phyloP scores from a whole-genome alignment of 2,888 invertebrate species.

The Lasioglossum pauxillum region DNA sequence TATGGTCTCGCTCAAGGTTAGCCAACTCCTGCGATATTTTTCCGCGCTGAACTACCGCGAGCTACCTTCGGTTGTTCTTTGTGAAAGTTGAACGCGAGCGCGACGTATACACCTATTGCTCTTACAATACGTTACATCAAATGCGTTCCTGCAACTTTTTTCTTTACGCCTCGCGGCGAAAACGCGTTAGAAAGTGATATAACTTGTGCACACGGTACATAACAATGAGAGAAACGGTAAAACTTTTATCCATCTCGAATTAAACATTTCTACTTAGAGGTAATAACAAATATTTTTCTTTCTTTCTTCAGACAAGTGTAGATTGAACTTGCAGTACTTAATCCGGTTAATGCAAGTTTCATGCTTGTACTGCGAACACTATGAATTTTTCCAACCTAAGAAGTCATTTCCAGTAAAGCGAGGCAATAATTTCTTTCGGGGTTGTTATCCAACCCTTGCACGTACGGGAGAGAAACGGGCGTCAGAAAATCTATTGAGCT shows the following conservation, averaged over 20 bases:
- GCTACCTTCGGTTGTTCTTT: neutral
- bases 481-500: neutral
- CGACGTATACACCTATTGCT: neutral
- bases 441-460: neutral
- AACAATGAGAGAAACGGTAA: neutral
- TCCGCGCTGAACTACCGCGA: neutral
- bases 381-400: neutral
- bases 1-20: conserved; percentile 8
- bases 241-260: neutral
- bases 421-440: neutral
- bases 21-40: neutral
- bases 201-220: neutral
- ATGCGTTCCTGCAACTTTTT: conserved; percentile 2
- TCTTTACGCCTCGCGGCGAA: neutral
- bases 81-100: conserved; percentile 1
- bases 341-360: neutral
- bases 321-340: neutral
- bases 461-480: neutral
- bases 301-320: neutral
- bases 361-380: neutral
- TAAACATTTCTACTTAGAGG: neutral
- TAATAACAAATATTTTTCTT: neutral
- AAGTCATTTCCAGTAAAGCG: neutral
- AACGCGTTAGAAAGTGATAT: conserved; percentile 6
- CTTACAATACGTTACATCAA: neutral